Evolutionary conservation across 1,140 invertebrate genomes (phyloP), one percentile per base, ranked within the genome.

Genomic region (Trialeurodes vaporariorum): DNA sequence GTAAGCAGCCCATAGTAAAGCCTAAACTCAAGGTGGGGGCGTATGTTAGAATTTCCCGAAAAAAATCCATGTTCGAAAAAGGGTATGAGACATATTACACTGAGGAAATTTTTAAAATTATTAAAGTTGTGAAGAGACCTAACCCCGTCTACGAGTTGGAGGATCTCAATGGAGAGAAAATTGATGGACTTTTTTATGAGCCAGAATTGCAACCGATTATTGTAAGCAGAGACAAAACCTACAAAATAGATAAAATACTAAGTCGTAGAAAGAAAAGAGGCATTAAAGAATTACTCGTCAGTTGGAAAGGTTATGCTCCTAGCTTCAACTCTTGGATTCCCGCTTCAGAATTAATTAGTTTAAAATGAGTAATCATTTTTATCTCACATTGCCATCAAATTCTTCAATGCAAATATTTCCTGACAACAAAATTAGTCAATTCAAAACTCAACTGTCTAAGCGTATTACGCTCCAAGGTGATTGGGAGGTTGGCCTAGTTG

Each of bases 41-140:
- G 66, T 67, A 75, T 66, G 73, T 74, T 22, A 69, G 72, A 67
- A 74, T 74, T 1, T 68, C 71, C 40, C 72, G 73, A 67, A 73
- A 70, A 76, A n/a, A n/a, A n/a, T n/a, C n/a, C n/a, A n/a, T n/a
- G n/a, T n/a, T n/a, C n/a, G n/a, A n/a, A n/a, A n/a, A 73, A 70
- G 72, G 73, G 21, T 73, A 76, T 68, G 68, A 72, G 68, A 67
- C 64, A 27, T 75, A 76, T 68, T 76, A 74, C 74, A 76, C 72
- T 70, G 73, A 75, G 71, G 75, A 75, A 76, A 67, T 76, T 27
- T 77, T 77, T 70, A 72, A 75, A 70, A 71, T 77, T 64, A 61
- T 70, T 27, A 69, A 73, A 59, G 69, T 75, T 40, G 74, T 73
- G 63, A 66, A 70, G 27, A 64, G 72, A 25, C 2, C 2, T 13